These are phyloP conservation scores for Camponotus floridanus DNA, from an alignment of 1,140 invertebrate genomes.

Conservation along the genomic window DNA sequence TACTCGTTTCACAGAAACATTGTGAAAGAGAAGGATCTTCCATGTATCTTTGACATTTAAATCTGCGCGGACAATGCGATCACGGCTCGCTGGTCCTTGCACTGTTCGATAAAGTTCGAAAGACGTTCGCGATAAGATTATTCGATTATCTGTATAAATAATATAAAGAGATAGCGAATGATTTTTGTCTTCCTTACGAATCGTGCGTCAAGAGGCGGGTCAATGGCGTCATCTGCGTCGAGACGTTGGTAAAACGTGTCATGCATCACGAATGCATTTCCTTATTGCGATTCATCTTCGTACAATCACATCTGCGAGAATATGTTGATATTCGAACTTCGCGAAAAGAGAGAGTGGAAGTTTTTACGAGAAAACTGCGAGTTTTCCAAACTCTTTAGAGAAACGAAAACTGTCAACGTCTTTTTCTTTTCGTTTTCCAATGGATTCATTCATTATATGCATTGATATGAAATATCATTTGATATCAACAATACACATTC, in stretches of 20 bases:
- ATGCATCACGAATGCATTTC: constrained; percentile 37
- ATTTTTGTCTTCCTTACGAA: constrained; percentile 3
- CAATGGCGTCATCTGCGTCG: constrained; percentile 38
- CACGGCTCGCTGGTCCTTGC: not conserved
- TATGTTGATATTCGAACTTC: constrained; percentile 13
- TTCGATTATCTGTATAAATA: constrained; percentile 7
- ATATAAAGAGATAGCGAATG: constrained; percentile 4
- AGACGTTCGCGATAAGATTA: constrained; percentile 39
- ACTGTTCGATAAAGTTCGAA: not conserved
- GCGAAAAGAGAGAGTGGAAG: constrained; percentile 4
- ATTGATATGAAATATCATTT: not conserved
- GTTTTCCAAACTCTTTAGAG: not conserved
- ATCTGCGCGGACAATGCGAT: not conserved
- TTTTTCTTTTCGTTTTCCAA: not conserved
- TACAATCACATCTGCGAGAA: constrained; percentile 14
- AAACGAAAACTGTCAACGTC: not conserved
- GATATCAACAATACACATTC: too few relatives aligned
- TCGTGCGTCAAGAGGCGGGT: constrained; percentile 6
- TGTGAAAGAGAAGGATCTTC: not conserved
- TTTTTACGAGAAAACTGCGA: constrained; percentile 6
- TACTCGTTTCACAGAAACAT: not conserved
- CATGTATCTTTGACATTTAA: not conserved
- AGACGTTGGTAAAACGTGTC: constrained; percentile 32
- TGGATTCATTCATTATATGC: not conserved
- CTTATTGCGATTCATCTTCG: constrained; percentile 65